Conservation (phyloP, 1,140 invertebrate genomes). For the Drosophila kepulauana region DNA sequence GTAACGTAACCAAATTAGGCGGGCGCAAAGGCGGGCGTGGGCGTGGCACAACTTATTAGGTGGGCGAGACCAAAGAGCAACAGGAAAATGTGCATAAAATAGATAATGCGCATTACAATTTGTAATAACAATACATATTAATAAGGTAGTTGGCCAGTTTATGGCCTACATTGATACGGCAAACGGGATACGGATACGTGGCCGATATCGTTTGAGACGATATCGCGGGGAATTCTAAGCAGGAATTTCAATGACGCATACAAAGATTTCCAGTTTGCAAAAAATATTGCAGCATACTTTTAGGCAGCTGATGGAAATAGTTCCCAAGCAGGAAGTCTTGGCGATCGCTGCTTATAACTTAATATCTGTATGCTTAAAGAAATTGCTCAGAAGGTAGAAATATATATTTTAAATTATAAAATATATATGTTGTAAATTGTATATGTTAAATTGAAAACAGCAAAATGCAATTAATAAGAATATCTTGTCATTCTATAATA, state of each 20-base stretch:
- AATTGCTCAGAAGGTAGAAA: too few relatives aligned
- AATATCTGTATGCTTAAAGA: too few relatives aligned
- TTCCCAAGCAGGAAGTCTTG: background rate
- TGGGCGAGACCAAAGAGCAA: slow-evolving; percentile 53
- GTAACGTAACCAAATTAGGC: slow-evolving; percentile 39
- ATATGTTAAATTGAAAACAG: too few relatives aligned
- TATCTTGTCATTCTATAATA: too few relatives aligned
- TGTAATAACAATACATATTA: slow-evolving; percentile 58
- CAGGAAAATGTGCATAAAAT: slow-evolving; percentile 79
- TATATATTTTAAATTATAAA: too few relatives aligned
- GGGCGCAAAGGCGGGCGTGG: background rate
- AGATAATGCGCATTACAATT: slow-evolving; percentile 70
- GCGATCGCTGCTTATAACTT: background rate
- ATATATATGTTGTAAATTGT: too few relatives aligned
- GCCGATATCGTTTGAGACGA: slow-evolving; percentile 17
- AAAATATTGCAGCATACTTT: slow-evolving; percentile 7
- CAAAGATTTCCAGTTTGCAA: background rate
- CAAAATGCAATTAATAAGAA: too few relatives aligned
- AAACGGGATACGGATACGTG: background rate
- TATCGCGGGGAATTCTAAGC: slow-evolving; percentile 48
- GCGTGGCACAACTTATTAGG: slow-evolving; percentile 9
- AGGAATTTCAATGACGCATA: slow-evolving; percentile 36
- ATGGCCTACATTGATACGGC: slow-evolving; percentile 43
- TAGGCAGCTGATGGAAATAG: background rate
- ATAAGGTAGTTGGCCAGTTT: slow-evolving; percentile 68